These are phyloP conservation scores for Drosophila yooni DNA, from an alignment of 2,888 invertebrate species.

Conservation along the genomic window DNA sequence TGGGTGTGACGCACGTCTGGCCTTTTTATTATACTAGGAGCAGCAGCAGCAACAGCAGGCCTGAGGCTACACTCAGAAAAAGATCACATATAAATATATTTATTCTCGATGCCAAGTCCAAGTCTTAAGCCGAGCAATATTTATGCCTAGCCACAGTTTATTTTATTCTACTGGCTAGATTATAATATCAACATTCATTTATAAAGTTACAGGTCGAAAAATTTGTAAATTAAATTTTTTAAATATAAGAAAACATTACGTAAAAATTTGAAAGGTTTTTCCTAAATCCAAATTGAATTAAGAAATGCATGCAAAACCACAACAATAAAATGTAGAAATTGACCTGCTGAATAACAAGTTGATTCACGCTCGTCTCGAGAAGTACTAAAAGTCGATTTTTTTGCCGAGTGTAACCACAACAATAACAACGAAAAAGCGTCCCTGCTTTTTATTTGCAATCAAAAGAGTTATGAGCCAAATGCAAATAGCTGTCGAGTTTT, in stretches of 20 bases:
- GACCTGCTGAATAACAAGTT: too few relatives aligned
- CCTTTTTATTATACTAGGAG: slow-evolving; percentile 70
- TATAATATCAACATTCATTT: neutral
- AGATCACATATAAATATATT: neutral
- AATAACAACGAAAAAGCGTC: slow-evolving; percentile 43
- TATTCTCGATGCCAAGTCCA: neutral
- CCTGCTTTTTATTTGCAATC: slow-evolving; percentile 73
- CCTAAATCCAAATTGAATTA: too few relatives aligned
- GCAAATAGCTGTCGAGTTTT: slow-evolving; percentile 63
- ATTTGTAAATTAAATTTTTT: too few relatives aligned
- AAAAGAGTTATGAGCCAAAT: slow-evolving; percentile 81
- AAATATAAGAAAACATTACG: too few relatives aligned
- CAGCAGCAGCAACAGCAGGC: slow-evolving; percentile 13
- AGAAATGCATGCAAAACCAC: neutral
- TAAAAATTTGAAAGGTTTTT: too few relatives aligned
- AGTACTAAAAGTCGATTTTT: neutral
- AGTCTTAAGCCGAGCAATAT: neutral
- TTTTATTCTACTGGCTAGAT: neutral
- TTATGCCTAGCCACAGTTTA: neutral
- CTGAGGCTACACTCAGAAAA: slow-evolving; percentile 15
- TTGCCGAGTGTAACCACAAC: slow-evolving; percentile 15
- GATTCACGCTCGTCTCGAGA: too few relatives aligned
- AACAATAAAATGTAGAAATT: neutral
- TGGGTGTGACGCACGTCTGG: slow-evolving; percentile 70
- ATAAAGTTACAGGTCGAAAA: slow-evolving; percentile 1